Percentiles rank a stretch among this genome's conserved stretches.
Conservation (phyloP, 2,888 invertebrate species). For the Xestoiulus laeticollis region DNA sequence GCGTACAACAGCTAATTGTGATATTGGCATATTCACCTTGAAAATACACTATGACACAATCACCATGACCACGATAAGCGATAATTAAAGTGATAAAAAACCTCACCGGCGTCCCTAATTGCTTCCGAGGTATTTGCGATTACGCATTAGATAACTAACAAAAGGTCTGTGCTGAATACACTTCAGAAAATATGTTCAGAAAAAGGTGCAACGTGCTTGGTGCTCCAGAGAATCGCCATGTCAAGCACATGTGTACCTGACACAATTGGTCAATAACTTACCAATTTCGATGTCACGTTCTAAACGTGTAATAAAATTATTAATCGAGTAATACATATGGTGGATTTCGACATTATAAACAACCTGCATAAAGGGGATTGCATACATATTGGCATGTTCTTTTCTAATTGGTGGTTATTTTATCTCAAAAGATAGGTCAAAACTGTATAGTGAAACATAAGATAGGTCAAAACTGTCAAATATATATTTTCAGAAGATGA, state of each 20-base stretch:
- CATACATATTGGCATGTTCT: no score
- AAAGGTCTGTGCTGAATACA: not conserved
- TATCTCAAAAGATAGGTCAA: no score
- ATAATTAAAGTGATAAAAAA: slow-evolving; percentile 1
- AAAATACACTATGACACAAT: not conserved
- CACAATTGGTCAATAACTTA: not conserved
- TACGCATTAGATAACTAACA: not conserved
- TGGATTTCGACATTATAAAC: no score
- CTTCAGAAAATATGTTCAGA: not conserved
- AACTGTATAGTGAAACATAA: no score
- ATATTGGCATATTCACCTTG: slow-evolving; percentile 34
- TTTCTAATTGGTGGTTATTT: no score
- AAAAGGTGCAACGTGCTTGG: not conserved
- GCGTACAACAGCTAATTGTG: slow-evolving; percentile 1
- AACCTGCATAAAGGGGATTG: no score
- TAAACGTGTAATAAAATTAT: not conserved
- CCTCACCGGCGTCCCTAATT: not conserved
- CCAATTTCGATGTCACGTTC: not conserved
- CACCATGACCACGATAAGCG: not conserved
- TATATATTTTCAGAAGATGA: no score
- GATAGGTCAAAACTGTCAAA: no score
- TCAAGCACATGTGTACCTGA: not conserved
- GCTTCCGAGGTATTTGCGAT: not conserved
- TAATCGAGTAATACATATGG: no score
- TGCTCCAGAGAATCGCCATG: not conserved